Percentiles rank a stretch among this genome's conserved stretches.
phyloP scores from a whole-genome alignment of 1,140 invertebrate genomes.

The Adelges cooleyi region DNA sequence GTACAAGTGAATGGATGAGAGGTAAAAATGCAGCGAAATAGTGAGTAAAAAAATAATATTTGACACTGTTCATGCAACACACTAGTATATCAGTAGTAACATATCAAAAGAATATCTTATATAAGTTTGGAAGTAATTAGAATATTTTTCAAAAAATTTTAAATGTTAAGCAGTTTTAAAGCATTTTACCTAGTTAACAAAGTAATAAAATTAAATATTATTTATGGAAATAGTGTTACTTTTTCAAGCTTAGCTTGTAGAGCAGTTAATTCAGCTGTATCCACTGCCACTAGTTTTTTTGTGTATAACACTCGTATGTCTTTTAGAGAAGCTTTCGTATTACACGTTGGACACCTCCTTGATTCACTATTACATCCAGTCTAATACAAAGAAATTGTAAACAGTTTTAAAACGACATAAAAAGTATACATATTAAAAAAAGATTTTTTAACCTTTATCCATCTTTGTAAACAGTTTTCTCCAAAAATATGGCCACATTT shows the following conservation, averaged over 20 bases:
- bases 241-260: conserved; percentile 43
- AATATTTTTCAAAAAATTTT: no score
- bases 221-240: conserved; percentile 35
- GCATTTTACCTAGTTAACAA: no score
- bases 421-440: background rate
- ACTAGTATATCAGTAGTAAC: no score
- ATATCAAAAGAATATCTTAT: no score
- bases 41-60: no score
- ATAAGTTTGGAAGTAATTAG: no score
- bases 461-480: conserved; percentile 64
- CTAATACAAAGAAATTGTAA: conserved; percentile 4
- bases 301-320: conserved; percentile 68
- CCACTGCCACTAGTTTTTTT: conserved; percentile 48
- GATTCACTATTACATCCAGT: background rate
- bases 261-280: conserved; percentile 52
- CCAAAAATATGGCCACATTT: conserved; percentile 89
- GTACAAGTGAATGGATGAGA: no score
- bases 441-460: conserved; percentile 54
- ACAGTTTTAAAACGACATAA: background rate
- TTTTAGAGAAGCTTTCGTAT: conserved; percentile 54
- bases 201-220: background rate
- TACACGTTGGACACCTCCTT: conserved; percentile 70
- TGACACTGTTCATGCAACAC: no score
- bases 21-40: no score
- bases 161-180: no score